Base-by-base conservation (phyloP, 1,140 invertebrate genomes). In the Drosophila subpulchrella region DNA sequence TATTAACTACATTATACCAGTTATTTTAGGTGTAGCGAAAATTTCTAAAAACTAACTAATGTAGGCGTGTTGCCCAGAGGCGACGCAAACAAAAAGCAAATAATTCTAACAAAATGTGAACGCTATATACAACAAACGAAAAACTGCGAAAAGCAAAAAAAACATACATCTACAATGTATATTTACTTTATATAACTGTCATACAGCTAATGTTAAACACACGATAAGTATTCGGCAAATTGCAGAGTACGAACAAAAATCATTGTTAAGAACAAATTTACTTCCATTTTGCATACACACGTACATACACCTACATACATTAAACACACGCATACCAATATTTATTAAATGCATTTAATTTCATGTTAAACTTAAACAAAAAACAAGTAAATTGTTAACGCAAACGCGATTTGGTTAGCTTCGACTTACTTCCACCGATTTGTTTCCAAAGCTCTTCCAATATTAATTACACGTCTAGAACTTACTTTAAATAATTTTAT, bases 371-470 rank as follows among this genome's bases (percentile, higher is more conserved):
- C 74, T 88, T 80, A 80, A 66, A 68, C 17, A 55, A 47, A 68
- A 81, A 67, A 54, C 47, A 58, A 58, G 78, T 82, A 59, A 68
- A 75, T 75, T 68, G 82, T 81, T 78, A 77, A 78, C 47, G 60
- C 73, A 59, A 86, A 75, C 66, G 72, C 72, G 47, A 76, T 78
- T 86, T 79, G 75, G 76, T 83, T 89, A 75, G 84, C 77, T 84
- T 84, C 75, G 63, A 89, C 76, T 83, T 74, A 89, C 84, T 84
- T 89, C 84, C 84, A 89, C 84, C 84, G 84, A 89, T 81, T 81
- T 89, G 68, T 89, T 89, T 89, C 84, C 84, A 89, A 89, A 89
- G 84, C 84, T 89, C 84, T 89, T 89, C 84, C 84, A 89, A 89
- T 88, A 89, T 78, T 75, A 65, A 75, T 54, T 63, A 80, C 44